A percentile compares a stretch with the other conserved stretches of the same genome.
Conservation (phyloP, 2,797 vertebrate genomes). For the Sphenodon punctatus region DNA sequence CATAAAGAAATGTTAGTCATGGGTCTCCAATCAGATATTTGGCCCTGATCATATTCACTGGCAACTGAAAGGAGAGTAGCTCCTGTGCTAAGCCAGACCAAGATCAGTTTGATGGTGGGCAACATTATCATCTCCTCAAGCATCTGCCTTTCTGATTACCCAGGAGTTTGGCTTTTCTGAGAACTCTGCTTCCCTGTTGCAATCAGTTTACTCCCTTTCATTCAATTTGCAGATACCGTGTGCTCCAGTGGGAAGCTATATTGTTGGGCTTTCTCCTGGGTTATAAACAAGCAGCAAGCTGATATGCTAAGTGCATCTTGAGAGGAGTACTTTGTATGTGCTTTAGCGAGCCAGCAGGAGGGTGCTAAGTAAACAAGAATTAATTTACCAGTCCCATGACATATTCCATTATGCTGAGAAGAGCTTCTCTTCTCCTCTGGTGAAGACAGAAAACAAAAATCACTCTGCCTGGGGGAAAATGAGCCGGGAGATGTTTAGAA, state of each 20-base stretch:
- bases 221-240: slow-evolving; percentile 51
- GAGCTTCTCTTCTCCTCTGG: slow-evolving; percentile 29
- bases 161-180: slow-evolving; percentile 36
- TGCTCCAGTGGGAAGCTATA: slow-evolving; percentile 48
- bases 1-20: too few relatives aligned
- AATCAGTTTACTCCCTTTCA: slow-evolving; percentile 57
- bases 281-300: slow-evolving; percentile 41
- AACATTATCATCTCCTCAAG: slow-evolving; percentile 50
- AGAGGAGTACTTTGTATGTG: slow-evolving; percentile 45
- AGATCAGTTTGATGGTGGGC: slow-evolving; percentile 11
- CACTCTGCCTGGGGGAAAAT: slow-evolving; percentile 1
- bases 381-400: slow-evolving; percentile 58
- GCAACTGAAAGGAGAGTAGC: neutral
- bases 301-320: slow-evolving; percentile 55
- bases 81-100: slow-evolving; percentile 2
- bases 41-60: too few relatives aligned
- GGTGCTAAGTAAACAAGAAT: slow-evolving; percentile 66
- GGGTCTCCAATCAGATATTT: too few relatives aligned
- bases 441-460: slow-evolving; percentile 20
- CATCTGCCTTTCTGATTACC: slow-evolving; percentile 57
- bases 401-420: slow-evolving; percentile 38
- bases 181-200: neutral
- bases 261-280: slow-evolving; percentile 50
- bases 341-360: slow-evolving; percentile 56
- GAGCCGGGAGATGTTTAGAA: slow-evolving; percentile 30